Evolutionary conservation across 1,140 invertebrate genomes (phyloP).

Genomic region (Drosophila busckii): DNA sequence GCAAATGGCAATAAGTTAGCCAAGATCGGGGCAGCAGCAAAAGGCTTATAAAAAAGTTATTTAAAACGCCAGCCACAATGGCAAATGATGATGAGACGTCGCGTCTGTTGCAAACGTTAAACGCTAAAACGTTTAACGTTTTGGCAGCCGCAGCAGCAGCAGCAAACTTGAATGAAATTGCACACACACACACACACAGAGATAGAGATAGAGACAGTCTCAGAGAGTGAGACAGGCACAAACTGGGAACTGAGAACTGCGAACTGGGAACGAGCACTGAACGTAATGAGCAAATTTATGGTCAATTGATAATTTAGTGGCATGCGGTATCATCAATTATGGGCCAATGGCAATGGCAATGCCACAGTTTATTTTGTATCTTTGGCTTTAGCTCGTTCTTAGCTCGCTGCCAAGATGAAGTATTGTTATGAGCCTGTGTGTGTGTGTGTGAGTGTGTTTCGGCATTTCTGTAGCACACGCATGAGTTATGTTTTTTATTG

Average conservation of each 20-base stretch:
- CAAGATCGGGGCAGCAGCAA: slow-evolving; percentile 30
- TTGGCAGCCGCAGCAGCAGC: slow-evolving; percentile 40
- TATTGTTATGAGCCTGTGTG: slow-evolving; percentile 76
- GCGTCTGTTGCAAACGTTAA: background rate
- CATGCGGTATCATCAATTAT: slow-evolving; percentile 79
- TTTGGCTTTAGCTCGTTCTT: background rate
- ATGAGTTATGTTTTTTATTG: slow-evolving; percentile 64
- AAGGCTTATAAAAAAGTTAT: slow-evolving; percentile 76
- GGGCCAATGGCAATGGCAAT: slow-evolving; percentile 13
- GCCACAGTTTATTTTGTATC: no score
- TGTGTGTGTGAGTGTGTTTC: slow-evolving; percentile 74
- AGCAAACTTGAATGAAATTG: slow-evolving; percentile 58
- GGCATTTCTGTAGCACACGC: slow-evolving; percentile 48
- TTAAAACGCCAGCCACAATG: slow-evolving; percentile 68
- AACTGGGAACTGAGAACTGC: background rate
- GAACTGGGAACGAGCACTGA: slow-evolving; percentile 21
- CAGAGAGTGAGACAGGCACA: background rate
- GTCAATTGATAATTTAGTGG: slow-evolving; percentile 79
- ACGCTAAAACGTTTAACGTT: slow-evolving; percentile 55
- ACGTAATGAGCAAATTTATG: slow-evolving; percentile 79
- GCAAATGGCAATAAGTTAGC: slow-evolving; percentile 67
- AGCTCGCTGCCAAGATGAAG: slow-evolving; percentile 55
- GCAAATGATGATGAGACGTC: slow-evolving; percentile 72
- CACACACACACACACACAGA: slow-evolving; percentile 10
- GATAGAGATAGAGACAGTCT: background rate